phyloP scores from a whole-genome alignment of 2,113 vertebrate genomes.

The Apteryx owenii region DNA sequence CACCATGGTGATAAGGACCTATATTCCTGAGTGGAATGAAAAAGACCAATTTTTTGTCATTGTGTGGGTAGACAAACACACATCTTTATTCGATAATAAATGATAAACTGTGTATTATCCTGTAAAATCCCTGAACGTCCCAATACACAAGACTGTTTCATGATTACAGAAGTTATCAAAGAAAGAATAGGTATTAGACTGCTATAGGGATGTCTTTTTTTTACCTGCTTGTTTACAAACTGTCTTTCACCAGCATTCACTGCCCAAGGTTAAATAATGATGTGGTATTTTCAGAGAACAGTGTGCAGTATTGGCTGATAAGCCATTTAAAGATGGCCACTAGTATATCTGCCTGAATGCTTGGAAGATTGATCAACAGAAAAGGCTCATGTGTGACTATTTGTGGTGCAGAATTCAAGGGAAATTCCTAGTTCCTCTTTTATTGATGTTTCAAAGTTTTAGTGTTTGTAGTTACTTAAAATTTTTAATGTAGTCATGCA shows the following conservation, averaged over 20 bases:
- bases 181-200: neutral
- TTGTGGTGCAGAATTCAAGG: neutral
- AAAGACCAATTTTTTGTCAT: neutral
- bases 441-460: neutral
- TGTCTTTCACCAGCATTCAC: neutral
- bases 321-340: neutral
- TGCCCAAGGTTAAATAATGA: neutral
- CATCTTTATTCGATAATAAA: neutral
- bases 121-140: accelerated
- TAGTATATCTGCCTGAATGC: neutral
- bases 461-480: neutral
- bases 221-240: neutral
- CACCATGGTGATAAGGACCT: neutral
- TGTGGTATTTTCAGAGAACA: neutral
- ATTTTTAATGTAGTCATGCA: neutral
- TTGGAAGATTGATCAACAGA: neutral
- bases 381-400: accelerated
- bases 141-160: neutral
- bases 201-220: neutral
- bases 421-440: neutral
- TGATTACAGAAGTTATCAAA: neutral
- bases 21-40: neutral
- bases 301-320: neutral
- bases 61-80: neutral
- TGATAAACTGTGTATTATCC: neutral